Evolutionary conservation across 2,888 invertebrate species (phyloP).

Genomic region (Anthophora plumipes): DNA sequence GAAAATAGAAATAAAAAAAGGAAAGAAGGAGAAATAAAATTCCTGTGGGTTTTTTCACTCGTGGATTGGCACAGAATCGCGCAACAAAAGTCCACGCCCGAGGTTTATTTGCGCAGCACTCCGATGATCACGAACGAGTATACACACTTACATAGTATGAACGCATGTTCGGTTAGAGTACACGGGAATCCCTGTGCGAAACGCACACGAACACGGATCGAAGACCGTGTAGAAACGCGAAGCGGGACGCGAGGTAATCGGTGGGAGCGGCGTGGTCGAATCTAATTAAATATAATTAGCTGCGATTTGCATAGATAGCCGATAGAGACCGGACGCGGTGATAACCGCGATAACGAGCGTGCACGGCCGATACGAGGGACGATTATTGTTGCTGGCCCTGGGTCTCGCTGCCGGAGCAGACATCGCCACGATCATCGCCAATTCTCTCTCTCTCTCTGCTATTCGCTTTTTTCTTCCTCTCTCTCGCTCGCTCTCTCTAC

Average conservation of each 20-base stretch:
- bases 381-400: slow-evolving; percentile 82
- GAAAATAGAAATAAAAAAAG: too few species aligned
- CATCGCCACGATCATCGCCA: slow-evolving; percentile 79
- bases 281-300: slow-evolving; percentile 85
- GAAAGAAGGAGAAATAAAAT: too few species aligned
- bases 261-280: slow-evolving; percentile 83
- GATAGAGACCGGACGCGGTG: slow-evolving; percentile 84
- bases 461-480: neutral
- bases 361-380: slow-evolving; percentile 82
- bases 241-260: slow-evolving; percentile 76
- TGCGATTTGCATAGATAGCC: slow-evolving; percentile 84
- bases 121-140: slow-evolving; percentile 22
- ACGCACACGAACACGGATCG: slow-evolving; percentile 34
- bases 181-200: slow-evolving; percentile 16
- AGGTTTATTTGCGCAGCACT: slow-evolving; percentile 21
- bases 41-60: too few species aligned
- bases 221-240: slow-evolving; percentile 5
- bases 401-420: slow-evolving; percentile 73
- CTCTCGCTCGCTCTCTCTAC: neutral
- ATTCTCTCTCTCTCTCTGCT: slow-evolving; percentile 65
- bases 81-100: slow-evolving; percentile 25
- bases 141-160: slow-evolving; percentile 2
- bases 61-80: neutral
- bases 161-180: slow-evolving; percentile 24
- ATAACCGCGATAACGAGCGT: slow-evolving; percentile 83